Conservation (phyloP, 2,113 vertebrate species). For the Hydrochoerus hydrochaeris region DNA sequence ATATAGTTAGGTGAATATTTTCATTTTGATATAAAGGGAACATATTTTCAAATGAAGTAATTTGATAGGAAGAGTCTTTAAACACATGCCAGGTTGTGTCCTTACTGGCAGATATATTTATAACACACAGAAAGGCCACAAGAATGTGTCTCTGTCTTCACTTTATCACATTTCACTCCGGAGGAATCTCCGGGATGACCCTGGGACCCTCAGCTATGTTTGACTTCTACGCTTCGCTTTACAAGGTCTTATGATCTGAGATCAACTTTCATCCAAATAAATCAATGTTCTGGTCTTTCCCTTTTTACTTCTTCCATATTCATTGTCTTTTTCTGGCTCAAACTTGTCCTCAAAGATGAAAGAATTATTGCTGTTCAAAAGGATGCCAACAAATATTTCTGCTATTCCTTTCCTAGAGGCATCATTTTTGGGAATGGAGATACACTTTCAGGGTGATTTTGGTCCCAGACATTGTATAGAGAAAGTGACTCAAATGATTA, state of each 20-base stretch:
- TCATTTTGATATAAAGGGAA: background rate
- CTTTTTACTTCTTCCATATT: background rate
- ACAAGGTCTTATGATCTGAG: background rate
- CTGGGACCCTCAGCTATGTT: background rate
- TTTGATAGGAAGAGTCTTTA: background rate
- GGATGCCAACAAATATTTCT: conserved; percentile 16
- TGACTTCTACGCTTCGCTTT: background rate
- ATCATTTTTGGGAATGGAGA: background rate
- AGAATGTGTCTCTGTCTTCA: background rate
- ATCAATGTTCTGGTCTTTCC: background rate
- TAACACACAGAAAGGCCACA: background rate
- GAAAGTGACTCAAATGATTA: background rate
- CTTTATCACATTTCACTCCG: background rate
- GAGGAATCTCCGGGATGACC: background rate
- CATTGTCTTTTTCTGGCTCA: background rate
- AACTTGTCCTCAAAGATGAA: background rate
- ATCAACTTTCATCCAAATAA: background rate
- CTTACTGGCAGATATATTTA: background rate
- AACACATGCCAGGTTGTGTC: background rate
- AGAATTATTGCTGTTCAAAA: background rate
- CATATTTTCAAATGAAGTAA: background rate
- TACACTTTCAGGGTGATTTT: background rate
- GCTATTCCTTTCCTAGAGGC: background rate
- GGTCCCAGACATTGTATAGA: background rate
- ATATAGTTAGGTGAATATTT: background rate